Conservation (phyloP, 2,888 invertebrate genomes). For the Romanomermis culicivorax region DNA sequence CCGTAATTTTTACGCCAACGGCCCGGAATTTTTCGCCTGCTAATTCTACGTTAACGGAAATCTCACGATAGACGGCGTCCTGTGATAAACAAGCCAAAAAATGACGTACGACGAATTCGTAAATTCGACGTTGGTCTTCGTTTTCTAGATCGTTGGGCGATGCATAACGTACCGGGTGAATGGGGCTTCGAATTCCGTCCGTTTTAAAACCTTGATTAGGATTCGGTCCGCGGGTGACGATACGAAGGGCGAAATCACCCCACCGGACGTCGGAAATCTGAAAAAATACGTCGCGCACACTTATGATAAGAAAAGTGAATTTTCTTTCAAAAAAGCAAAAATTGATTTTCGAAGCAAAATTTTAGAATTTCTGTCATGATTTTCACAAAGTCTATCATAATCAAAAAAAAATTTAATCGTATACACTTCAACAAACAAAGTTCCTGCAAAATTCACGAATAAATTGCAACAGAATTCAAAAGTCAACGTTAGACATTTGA, state of each 20-base stretch:
- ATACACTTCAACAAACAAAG: no score
- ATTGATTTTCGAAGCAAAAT: no score
- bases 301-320: no score
- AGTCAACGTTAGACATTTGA: no score
- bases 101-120: conserved; percentile 85
- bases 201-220: conserved; percentile 84
- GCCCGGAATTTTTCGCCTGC: conserved; percentile 64
- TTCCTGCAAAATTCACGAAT: no score
- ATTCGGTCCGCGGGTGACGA: conserved; percentile 36
- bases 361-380: no score
- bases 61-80: conserved; percentile 84
- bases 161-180: conserved; percentile 74
- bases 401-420: no score
- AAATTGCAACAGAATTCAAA: no score
- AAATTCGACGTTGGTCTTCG: conserved; percentile 63
- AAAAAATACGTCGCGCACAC: no score
- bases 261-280: background rate
- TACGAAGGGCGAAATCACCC: background rate
- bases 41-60: conserved; percentile 59
- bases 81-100: conserved; percentile 86
- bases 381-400: no score
- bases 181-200: conserved; percentile 96
- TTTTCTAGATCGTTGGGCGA: conserved; percentile 43
- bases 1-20: conserved; percentile 66
- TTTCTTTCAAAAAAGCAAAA: no score